A percentile compares a stretch with the other conserved stretches of the same genome.
phyloP scores from a whole-genome alignment of 2,888 invertebrate genomes.

The Frankliniella fusca region DNA sequence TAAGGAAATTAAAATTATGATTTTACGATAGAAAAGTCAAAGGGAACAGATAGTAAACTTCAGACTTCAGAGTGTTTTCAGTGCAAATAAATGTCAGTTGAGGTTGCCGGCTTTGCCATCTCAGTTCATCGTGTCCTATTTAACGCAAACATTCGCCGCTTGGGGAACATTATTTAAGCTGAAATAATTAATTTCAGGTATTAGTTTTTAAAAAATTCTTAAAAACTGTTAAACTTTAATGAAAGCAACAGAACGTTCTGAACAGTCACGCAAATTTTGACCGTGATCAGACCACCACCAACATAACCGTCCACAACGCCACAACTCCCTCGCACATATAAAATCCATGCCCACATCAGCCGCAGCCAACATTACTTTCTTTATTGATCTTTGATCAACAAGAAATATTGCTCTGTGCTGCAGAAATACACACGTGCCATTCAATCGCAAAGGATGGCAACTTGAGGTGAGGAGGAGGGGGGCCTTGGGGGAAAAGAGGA shows the following conservation, averaged over 20 bases:
- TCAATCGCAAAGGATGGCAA: background rate
- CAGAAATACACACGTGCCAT: no score
- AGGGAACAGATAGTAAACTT: background rate
- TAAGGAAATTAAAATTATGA: background rate
- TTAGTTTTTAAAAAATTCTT: no score
- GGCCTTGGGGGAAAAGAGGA: background rate
- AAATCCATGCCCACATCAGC: no score
- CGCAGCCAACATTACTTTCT: no score
- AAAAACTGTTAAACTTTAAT: background rate
- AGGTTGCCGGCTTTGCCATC: conserved; percentile 3
- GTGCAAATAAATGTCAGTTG: background rate
- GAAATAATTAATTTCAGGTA: no score
- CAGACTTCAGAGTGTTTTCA: background rate
- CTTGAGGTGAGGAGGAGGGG: background rate
- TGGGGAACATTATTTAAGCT: background rate
- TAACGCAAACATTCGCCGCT: background rate
- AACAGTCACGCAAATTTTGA: conserved; percentile 1
- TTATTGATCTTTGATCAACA: no score
- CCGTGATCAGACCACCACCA: background rate
- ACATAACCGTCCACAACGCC: background rate
- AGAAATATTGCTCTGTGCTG: no score
- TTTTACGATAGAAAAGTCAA: background rate
- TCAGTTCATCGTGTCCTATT: no score
- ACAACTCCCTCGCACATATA: background rate
- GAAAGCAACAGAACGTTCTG: background rate